Percentiles rank a stretch among this genome's conserved stretches.
Conservation (phyloP, 2,888 invertebrate genomes). For the Agrochola lota region DNA sequence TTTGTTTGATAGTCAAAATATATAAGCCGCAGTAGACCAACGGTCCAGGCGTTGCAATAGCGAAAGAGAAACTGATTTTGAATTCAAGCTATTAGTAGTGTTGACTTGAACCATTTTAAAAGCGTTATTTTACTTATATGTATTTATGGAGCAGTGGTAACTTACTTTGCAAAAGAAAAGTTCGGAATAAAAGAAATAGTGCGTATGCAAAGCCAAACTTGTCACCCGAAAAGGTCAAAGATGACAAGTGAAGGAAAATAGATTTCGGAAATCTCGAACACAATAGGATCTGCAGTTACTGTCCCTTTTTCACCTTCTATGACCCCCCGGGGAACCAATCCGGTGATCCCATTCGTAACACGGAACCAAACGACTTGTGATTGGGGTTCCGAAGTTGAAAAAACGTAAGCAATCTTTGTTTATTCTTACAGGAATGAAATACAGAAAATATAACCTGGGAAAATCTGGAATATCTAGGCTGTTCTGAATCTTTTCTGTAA, state of each 20-base stretch:
- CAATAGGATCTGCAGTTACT: constrained; percentile 28
- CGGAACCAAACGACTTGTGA: constrained; percentile 39
- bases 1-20: too few species aligned
- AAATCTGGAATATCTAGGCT: constrained; percentile 2
- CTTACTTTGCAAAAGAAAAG: not conserved
- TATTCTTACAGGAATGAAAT: not conserved
- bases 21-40: not conserved
- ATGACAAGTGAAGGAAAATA: constrained; percentile 45
- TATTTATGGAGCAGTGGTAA: not conserved
- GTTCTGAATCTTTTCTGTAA: not conserved
- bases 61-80: not conserved
- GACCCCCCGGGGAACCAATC: constrained; percentile 36
- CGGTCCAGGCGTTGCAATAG: not conserved
- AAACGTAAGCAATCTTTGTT: constrained; percentile 31
- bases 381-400: constrained; percentile 21
- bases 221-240: constrained; percentile 14
- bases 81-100: not conserved
- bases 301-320: constrained; percentile 39
- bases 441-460: not conserved
- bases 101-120: too few species aligned
- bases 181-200: constrained; percentile 9
- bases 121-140: too few species aligned
- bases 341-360: constrained; percentile 41
- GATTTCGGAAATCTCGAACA: constrained; percentile 44
- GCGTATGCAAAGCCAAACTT: constrained; percentile 20